Conservation (phyloP, 1,140 invertebrate genomes). For the Eupristina koningsbergeri region DNA sequence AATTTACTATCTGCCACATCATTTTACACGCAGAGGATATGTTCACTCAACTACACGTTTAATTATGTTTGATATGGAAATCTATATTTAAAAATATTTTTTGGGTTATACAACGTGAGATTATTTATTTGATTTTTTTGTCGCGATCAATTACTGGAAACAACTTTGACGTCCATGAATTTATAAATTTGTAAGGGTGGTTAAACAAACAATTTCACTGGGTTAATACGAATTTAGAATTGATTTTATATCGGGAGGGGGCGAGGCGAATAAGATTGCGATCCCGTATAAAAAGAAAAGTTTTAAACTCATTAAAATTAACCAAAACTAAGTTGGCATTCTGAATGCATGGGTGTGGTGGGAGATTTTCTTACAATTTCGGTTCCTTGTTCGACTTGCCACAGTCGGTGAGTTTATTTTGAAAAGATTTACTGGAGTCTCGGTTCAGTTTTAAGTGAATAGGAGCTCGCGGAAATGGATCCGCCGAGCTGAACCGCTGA, state of each 20-base stretch:
- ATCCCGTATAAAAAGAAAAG: neutral
- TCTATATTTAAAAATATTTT: too few relatives aligned
- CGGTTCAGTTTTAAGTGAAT: neutral
- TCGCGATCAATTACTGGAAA: too few relatives aligned
- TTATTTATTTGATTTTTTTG: too few relatives aligned
- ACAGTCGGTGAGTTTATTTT: neutral
- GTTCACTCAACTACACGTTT: too few relatives aligned
- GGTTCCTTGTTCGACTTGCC: neutral
- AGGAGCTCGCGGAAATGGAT: neutral
- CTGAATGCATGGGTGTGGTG: neutral
- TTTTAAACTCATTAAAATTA: neutral
- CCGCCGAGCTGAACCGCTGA: too few relatives aligned
- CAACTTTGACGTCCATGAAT: too few relatives aligned
- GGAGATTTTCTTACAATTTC: neutral
- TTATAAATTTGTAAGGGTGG: too few relatives aligned
- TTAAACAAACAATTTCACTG: neutral
- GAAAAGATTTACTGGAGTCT: neutral
- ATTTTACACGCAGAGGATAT: too few relatives aligned
- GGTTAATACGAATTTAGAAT: neutral
- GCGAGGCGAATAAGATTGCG: neutral
- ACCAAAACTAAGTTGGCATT: too few relatives aligned
- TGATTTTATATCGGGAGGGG: neutral
- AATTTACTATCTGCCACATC: neutral
- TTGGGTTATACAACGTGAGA: too few relatives aligned
- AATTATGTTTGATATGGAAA: too few relatives aligned